Conservation (phyloP, 2,113 vertebrate species). For the Xiphorhynchus elegans region DNA sequence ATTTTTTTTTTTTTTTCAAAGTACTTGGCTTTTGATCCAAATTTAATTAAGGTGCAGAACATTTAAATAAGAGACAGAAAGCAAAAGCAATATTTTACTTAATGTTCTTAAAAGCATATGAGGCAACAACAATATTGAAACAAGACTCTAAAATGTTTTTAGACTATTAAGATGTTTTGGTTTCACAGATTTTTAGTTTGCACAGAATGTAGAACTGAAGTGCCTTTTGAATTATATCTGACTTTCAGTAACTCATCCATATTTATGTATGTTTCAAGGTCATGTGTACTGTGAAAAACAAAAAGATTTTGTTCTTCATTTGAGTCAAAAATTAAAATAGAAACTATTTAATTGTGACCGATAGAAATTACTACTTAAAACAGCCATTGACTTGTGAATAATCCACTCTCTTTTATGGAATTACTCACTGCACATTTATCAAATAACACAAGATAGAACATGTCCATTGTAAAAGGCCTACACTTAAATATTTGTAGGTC, state of each 20-base stretch:
- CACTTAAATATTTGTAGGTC: not conserved
- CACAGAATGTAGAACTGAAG: not conserved
- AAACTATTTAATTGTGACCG: not conserved
- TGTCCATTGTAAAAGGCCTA: not conserved
- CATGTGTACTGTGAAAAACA: not conserved
- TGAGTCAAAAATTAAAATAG: not conserved
- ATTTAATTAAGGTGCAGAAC: conserved; percentile 59
- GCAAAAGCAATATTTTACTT: conserved; percentile 12
- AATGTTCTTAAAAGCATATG: conserved; percentile 21
- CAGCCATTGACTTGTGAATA: not conserved
- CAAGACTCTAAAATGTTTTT: not conserved
- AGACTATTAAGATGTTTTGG: not conserved
- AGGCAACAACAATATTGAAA: not conserved
- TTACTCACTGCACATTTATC: not conserved
- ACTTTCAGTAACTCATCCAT: not conserved
- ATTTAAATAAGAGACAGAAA: conserved; percentile 61
- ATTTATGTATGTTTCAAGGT: not conserved
- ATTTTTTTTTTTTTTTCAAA: not conserved
- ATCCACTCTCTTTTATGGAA: not conserved
- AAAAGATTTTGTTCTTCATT: not conserved
- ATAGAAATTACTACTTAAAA: not conserved
- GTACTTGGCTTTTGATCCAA: conserved; percentile 57
- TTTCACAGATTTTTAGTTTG: not conserved
- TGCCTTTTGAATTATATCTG: not conserved
- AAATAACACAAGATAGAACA: not conserved